Evolutionary conservation across 1,140 invertebrate genomes (phyloP).

Genomic region (Sitodiplosis mosellana): DNA sequence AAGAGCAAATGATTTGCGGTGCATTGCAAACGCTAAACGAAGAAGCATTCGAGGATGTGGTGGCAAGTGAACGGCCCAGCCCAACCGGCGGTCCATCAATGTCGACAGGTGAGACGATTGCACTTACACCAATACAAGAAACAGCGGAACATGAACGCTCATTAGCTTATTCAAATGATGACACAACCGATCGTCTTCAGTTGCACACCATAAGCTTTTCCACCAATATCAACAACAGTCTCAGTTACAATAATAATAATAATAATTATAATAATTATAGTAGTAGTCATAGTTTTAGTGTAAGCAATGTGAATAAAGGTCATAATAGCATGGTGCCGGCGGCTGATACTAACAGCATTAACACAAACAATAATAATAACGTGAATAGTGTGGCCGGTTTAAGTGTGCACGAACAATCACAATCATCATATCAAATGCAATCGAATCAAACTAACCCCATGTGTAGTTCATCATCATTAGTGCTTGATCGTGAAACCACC

Average conservation of each 20-base stretch:
- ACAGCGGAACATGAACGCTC: conserved; percentile 24
- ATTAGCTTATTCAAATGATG: conserved; percentile 8
- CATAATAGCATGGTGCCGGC: too few species aligned
- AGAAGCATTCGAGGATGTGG: conserved; percentile 74
- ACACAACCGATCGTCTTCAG: background rate
- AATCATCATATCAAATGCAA: conserved; percentile 3
- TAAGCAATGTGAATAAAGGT: background rate
- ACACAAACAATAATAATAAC: background rate
- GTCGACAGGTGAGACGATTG: conserved; percentile 25
- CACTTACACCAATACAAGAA: conserved; percentile 25
- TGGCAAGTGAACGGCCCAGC: conserved; percentile 31
- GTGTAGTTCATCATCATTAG: background rate
- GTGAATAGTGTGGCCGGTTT: background rate
- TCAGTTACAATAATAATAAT: conserved; percentile 10
- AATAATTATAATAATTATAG: background rate
- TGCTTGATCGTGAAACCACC: conserved; percentile 4
- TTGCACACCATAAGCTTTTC: background rate
- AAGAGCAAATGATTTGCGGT: conserved; percentile 87
- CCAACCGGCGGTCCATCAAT: conserved; percentile 27
- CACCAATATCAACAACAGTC: conserved; percentile 10
- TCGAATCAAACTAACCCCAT: too few species aligned
- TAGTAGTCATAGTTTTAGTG: background rate
- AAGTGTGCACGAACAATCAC: background rate
- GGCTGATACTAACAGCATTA: too few species aligned
- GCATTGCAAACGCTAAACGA: conserved; percentile 80